Evolutionary conservation across 2,797 vertebrate species (phyloP), one percentile per base, ranked within the genome.

Genomic region (Macroramphosus scolopax): DNA sequence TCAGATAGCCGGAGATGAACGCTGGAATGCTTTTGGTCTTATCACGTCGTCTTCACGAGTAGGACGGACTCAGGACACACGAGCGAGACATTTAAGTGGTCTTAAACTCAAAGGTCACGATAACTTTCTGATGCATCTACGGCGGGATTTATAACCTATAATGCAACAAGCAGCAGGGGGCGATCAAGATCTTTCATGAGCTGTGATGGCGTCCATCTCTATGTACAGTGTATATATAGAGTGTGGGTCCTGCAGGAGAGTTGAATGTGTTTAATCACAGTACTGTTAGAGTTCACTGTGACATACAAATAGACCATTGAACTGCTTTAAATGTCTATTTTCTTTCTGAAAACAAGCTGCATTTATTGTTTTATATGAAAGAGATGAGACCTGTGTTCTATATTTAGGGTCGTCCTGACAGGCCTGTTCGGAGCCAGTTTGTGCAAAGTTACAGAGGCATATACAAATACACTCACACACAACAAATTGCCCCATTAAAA

Each of bases 11-110:
- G 62, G 69, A 47, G 66, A 77, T 56, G 73, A 63, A 44, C 5
- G 5, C 35, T 47, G 78, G 78, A 74, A 85, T 82, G 75, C 67
- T 68, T 82, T 80, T 75, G 66, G 75, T 82, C 72, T 83, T 79
- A 79, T 83, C 71, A 4, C 34, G 53, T 48, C 58, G 64, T 76
- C 48, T 58, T 77, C 64, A 41, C n/a, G n/a, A n/a, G n/a, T n/a
- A n/a, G n/a, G n/a, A n/a, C n/a, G n/a, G n/a, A n/a, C n/a, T n/a
- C n/a, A n/a, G n/a, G n/a, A n/a, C n/a, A n/a, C n/a, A n/a, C n/a
- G n/a, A n/a, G n/a, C n/a, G n/a, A n/a, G n/a, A n/a, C n/a, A n/a
- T n/a, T n/a, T n/a, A n/a, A n/a, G n/a, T n/a, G n/a, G n/a, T n/a
- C n/a, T n/a, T n/a, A n/a, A n/a, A n/a, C n/a, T n/a, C n/a, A n/a